Evolutionary conservation across 2,113 vertebrate species (phyloP).

Genomic region (Leucoraja erinaceus): DNA sequence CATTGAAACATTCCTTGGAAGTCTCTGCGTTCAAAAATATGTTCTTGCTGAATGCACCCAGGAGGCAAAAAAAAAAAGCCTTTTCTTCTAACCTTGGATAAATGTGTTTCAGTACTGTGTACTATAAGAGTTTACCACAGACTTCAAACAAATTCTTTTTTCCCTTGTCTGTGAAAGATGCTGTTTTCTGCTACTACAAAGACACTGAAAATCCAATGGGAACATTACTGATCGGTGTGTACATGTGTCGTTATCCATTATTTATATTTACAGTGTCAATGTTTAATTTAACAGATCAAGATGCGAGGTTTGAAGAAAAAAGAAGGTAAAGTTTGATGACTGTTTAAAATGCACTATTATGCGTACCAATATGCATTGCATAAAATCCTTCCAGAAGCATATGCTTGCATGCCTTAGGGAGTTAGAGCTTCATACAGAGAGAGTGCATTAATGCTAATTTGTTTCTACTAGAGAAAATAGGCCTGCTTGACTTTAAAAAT

Average conservation of each 20-base stretch:
- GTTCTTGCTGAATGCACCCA: constrained; percentile 66
- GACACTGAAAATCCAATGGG: constrained; percentile 4
- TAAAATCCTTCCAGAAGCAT: constrained; percentile 2
- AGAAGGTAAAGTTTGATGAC: not conserved
- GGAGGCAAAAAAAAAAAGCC: constrained; percentile 7
- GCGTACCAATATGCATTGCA: constrained; percentile 19
- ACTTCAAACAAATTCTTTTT: constrained; percentile 31
- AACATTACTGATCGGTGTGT: constrained; percentile 29
- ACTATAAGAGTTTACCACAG: constrained; percentile 36
- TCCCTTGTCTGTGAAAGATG: constrained; percentile 33
- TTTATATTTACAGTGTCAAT: constrained; percentile 30
- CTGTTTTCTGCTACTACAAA: constrained; percentile 25
- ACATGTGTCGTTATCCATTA: constrained; percentile 36
- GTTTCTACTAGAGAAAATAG: constrained; percentile 28
- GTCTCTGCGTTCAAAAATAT: constrained; percentile 74
- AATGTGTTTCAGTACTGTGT: not conserved
- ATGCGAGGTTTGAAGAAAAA: constrained; percentile 26
- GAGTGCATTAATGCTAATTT: constrained; percentile 35
- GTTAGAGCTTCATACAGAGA: not conserved
- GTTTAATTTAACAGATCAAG: constrained; percentile 39
- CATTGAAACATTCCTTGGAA: constrained; percentile 70
- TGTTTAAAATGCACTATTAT: constrained; percentile 34
- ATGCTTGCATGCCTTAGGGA: constrained; percentile 24
- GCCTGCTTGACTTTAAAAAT: constrained; percentile 32
- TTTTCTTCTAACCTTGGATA: constrained; percentile 11